These are phyloP conservation scores for Leptodactylus fuscus DNA, from an alignment of 2,113 vertebrate species.

Conservation along the genomic window DNA sequence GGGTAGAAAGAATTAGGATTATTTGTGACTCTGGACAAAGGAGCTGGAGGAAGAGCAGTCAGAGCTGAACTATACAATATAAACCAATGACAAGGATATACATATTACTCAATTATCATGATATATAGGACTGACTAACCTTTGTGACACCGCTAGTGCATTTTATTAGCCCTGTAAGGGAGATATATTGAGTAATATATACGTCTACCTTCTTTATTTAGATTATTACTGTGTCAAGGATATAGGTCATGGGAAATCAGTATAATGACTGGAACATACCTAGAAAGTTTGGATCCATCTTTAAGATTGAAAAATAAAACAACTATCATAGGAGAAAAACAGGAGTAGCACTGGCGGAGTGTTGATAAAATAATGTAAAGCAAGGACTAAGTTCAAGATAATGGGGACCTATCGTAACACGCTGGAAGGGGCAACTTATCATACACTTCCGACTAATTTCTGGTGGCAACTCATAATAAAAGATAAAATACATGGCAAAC, in stretches of 20 bases:
- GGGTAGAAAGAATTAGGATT: not conserved
- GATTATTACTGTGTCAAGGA: not conserved
- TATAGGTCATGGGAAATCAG: not conserved
- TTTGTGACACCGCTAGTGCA: not conserved
- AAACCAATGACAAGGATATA: not conserved
- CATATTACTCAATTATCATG: not conserved
- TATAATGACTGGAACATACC: not conserved
- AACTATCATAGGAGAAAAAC: too few species aligned
- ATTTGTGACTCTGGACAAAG: conserved; percentile 5
- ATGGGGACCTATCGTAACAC: not conserved
- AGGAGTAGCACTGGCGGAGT: too few species aligned
- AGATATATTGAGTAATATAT: conserved; percentile 33
- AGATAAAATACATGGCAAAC: too few species aligned
- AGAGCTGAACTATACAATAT: not conserved
- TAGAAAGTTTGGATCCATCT: not conserved
- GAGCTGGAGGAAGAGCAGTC: not conserved
- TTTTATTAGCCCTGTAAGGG: not conserved
- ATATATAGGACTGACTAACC: not conserved
- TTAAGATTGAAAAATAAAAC: too few species aligned
- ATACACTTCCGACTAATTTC: too few species aligned
- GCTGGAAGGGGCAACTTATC: too few species aligned
- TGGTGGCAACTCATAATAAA: too few species aligned
- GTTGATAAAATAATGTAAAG: too few species aligned
- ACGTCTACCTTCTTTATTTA: not conserved
- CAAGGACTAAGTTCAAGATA: too few species aligned